Evolutionary conservation across 2,797 vertebrate species (phyloP), one percentile per base, ranked within the genome.

Genomic region (Mustela erminea): DNA sequence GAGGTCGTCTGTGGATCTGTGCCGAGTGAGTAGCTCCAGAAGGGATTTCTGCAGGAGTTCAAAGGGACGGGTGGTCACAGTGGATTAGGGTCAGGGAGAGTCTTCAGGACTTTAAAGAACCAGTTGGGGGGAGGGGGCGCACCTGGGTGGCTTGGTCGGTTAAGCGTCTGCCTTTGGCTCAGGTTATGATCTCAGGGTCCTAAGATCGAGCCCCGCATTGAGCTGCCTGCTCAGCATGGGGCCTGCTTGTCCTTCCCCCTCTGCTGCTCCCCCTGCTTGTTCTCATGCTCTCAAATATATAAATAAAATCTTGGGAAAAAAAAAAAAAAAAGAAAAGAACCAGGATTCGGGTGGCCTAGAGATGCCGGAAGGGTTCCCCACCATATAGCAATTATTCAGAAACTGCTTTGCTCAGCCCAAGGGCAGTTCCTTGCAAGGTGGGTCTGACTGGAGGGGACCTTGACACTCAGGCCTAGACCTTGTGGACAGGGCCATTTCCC

Each of bases 81-180:
- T 21, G 38, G 32, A 27, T 38, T 56, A 41, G 20, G 11, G 41
- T 27, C 0, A 0, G 7, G 3, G 4, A 17, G 38, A 87, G 14
- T 25, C 41, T 93, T 92, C 1, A 11, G 41, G 35, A 35, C 23
- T 82, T 80, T 78, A 43, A 78, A 54, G n/a, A 94, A 41, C 58
- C 58, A 23, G 0, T 6, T 6, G 18, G 3, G 62, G 62, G 14
- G 27, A 3, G 32, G 66, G 9, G 13, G 23, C 58, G 0, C 1
- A 7, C 66, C 66, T 68, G 66, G 18, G 66, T 18, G n/a, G 17
- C 66, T 68, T 66, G 68, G n/a, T 20, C 0, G 2, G 17, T 68
- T n/a, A 35, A 35, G 66, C 2, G 8, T 35, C 64, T 68, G 64
- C n/a, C 64, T 68, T 68, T 1, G 4, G 18, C 17, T 68, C 66